Evolutionary conservation across 1,140 invertebrate species (phyloP).

Genomic region (Pomacea maculata): DNA sequence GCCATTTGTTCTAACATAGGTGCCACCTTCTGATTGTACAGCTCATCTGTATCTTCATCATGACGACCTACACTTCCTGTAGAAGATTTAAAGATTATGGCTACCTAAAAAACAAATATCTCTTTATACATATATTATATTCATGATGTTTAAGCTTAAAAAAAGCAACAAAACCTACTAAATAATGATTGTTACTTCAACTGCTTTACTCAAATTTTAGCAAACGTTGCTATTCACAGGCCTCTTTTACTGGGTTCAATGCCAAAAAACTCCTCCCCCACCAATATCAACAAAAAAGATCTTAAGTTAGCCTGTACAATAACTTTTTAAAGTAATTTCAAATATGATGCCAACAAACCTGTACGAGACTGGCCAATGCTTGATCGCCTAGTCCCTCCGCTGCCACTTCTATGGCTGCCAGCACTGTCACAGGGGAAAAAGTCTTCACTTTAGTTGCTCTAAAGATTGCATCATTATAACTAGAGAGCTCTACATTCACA

Average conservation of each 20-base stretch:
- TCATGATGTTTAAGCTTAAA: background rate
- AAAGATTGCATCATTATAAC: background rate
- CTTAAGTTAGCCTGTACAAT: background rate
- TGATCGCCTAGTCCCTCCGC: slow-evolving; percentile 50
- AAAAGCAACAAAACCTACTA: too few relatives aligned
- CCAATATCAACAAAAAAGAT: background rate
- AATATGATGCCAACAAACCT: slow-evolving; percentile 29
- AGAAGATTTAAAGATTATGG: background rate
- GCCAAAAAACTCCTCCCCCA: too few relatives aligned
- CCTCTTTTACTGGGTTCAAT: too few relatives aligned
- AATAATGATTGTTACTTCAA: too few relatives aligned
- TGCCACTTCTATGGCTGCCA: slow-evolving; percentile 34
- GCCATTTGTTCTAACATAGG: slow-evolving; percentile 54
- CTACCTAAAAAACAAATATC: background rate
- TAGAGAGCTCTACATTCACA: background rate
- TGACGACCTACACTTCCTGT: slow-evolving; percentile 52
- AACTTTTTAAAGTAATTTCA: background rate
- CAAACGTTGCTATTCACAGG: too few relatives aligned
- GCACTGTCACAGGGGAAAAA: slow-evolving; percentile 18
- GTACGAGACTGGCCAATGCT: slow-evolving; percentile 50
- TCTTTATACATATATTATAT: too few relatives aligned
- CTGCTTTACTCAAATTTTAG: too few relatives aligned
- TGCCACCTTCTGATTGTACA: slow-evolving; percentile 47
- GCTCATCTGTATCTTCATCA: slow-evolving; percentile 48
- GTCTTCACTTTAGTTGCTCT: too few relatives aligned